Base-by-base conservation (phyloP, 2,888 invertebrate genomes). In the Drosophila parthenogenetica region DNA sequence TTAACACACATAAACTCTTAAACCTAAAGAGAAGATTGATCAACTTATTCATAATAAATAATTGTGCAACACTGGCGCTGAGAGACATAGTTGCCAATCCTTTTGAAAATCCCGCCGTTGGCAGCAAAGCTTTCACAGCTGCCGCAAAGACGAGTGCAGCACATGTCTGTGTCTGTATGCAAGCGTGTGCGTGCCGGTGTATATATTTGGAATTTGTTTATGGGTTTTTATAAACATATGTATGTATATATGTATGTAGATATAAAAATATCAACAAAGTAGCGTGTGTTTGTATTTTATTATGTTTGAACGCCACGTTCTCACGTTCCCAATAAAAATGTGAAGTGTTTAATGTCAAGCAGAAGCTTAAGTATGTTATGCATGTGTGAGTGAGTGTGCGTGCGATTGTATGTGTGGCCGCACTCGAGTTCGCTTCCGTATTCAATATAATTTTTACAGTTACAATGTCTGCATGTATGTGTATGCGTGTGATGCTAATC, bases 91-190 rank as follows among this genome's bases (percentile, higher is more conserved):
- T 13, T 48, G 39, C 32, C 25, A 51, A 73, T 68, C 62, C 45
- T 49, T 73, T 65, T 29, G 1, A 37, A 50, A 49, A 54, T 22
- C 14, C 16, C 35, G 51, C 48, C 17, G 8, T 8, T 29, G 8
- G 2, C 29, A 2, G 2, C 3, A 65, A 57, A 67, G 67, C 72
- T 62, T n/a, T 11, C 2, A 59, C 62, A 77, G 46, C 61, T 76
- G 32, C 13, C 17, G 7, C 14, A 22, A 19, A 0, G 25, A 5
- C n/a, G 13, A 42, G 35, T 37, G 40, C 43, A 60, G 19, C 17
- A 25, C 14, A 40, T 48, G 58, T n/a, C 7, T 1, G 8, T 29
- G 29, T 5, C 0, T 5, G 29, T 29, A 8, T 29, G 29, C 32
- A 32, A 53, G 40, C 54, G 42, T 39, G 13, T 49, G 11, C 40